These are phyloP conservation scores for Lophius americanus DNA, from an alignment of 2,797 vertebrate genomes.

Conservation along the genomic window DNA sequence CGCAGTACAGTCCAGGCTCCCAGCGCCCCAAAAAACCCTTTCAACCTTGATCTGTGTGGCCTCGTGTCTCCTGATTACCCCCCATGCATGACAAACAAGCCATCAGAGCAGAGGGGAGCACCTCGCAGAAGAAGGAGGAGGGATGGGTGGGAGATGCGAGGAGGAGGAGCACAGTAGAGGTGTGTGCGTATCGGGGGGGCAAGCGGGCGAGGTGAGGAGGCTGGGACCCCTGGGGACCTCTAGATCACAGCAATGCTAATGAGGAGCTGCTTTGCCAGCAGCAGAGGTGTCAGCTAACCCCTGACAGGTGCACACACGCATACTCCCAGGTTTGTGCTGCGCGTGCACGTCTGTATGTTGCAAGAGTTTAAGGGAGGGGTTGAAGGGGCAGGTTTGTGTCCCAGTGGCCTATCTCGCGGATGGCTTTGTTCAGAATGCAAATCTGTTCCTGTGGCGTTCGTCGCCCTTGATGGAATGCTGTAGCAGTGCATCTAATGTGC, in stretches of 20 bases:
- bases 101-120: conserved; percentile 72
- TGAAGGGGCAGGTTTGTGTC: conserved; percentile 74
- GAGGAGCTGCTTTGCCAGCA: conserved; percentile 84
- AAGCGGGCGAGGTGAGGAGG: conserved; percentile 77
- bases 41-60: conserved; percentile 59
- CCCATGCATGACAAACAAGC: conserved; percentile 79
- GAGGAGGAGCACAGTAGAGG: conserved; percentile 56
- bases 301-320: conserved; percentile 82
- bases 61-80: conserved; percentile 76
- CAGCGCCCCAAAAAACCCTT: conserved; percentile 15
- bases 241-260: conserved; percentile 88
- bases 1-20: conserved; percentile 27
- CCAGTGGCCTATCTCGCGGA: conserved; percentile 77
- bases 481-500: too few species aligned
- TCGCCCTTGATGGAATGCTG: conserved; percentile 78
- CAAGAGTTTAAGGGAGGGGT: conserved; percentile 54
- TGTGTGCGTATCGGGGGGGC: conserved; percentile 24
- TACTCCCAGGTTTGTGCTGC: conserved; percentile 53
- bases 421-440: conserved; percentile 84
- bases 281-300: conserved; percentile 87
- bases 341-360: conserved; percentile 18
- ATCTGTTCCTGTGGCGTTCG: conserved; percentile 71
- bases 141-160: conserved; percentile 51
- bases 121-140: conserved; percentile 35
- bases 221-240: conserved; percentile 82